These are phyloP conservation scores for Rhyacichthys aspro DNA, from an alignment of 2,797 vertebrate genomes.

Conservation along the genomic window DNA sequence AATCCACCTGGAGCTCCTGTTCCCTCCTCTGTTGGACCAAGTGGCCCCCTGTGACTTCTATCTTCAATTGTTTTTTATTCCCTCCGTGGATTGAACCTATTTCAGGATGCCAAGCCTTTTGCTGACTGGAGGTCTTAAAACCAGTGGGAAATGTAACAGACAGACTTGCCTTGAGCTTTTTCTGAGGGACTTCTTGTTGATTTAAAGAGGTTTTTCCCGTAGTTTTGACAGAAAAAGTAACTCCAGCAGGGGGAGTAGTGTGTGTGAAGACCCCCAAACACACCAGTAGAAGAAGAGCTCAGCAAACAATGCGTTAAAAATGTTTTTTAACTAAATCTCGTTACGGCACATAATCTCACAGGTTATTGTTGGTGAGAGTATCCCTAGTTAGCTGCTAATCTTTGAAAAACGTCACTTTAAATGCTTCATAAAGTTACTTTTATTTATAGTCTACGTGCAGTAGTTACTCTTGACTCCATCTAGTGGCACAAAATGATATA, in stretches of 20 bases:
- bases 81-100: slow-evolving; percentile 17
- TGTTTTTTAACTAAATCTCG: too few relatives aligned
- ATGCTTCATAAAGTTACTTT: too few relatives aligned
- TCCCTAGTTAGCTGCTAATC: too few relatives aligned
- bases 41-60: slow-evolving; percentile 61
- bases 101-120: neutral
- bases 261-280: neutral
- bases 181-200: slow-evolving; percentile 7
- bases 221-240: neutral
- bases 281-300: neutral
- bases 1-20: slow-evolving; percentile 61
- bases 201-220: neutral
- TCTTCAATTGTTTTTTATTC: slow-evolving; percentile 70
- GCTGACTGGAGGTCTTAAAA: neutral
- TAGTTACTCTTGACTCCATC: neutral
- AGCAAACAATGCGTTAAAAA: too few relatives aligned
- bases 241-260: slow-evolving; percentile 6
- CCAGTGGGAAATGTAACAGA: slow-evolving; percentile 5
- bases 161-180: slow-evolving; percentile 7
- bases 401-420: too few relatives aligned
- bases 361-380: too few relatives aligned
- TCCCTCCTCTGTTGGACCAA: slow-evolving; percentile 42
- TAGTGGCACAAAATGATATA: neutral
- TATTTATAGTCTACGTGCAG: neutral
- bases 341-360: too few relatives aligned